phyloP scores from a whole-genome alignment of 2,888 invertebrate species.

The Linnaemya vulpina region DNA sequence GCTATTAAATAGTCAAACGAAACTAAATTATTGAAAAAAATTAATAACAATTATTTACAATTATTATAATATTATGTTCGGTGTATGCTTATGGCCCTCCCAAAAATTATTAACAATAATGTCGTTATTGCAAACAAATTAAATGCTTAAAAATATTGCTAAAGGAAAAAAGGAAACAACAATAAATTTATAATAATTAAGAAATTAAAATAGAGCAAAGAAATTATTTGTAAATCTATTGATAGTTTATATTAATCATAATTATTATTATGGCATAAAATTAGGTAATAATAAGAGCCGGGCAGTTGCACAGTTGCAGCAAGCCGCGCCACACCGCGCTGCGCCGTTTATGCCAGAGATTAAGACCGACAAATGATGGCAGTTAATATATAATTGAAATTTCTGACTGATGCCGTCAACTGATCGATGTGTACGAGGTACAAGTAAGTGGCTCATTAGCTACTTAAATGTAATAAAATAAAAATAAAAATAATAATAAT shows the following conservation, averaged over 20 bases:
- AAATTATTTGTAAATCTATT: slow-evolving; percentile 61
- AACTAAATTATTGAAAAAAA: slow-evolving; percentile 7
- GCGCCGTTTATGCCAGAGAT: neutral
- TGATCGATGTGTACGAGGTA: neutral
- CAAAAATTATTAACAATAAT: slow-evolving; percentile 32
- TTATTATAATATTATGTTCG: slow-evolving; percentile 23
- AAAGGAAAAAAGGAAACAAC: slow-evolving; percentile 9
- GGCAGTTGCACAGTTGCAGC: neutral
- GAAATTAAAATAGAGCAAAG: slow-evolving; percentile 23
- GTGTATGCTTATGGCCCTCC: neutral
- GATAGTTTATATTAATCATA: slow-evolving; percentile 57
- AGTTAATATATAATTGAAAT: neutral
- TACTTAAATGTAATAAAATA: slow-evolving; percentile 4
- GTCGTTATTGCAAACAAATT: slow-evolving; percentile 56
- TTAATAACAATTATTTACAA: neutral
- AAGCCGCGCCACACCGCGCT: too few species aligned
- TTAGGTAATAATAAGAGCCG: neutral
- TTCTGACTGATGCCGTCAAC: neutral
- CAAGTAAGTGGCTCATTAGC: neutral
- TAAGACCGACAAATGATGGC: neutral
- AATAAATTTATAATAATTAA: slow-evolving; percentile 22
- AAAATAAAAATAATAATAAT: slow-evolving; percentile 49
- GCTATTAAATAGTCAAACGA: slow-evolving; percentile 24
- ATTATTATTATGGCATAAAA: slow-evolving; percentile 28
- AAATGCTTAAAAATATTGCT: slow-evolving; percentile 63